Percentiles rank a stretch among this genome's conserved stretches.
Conservation (phyloP, 2,113 vertebrate species). For the Triplophysa siluroides region DNA sequence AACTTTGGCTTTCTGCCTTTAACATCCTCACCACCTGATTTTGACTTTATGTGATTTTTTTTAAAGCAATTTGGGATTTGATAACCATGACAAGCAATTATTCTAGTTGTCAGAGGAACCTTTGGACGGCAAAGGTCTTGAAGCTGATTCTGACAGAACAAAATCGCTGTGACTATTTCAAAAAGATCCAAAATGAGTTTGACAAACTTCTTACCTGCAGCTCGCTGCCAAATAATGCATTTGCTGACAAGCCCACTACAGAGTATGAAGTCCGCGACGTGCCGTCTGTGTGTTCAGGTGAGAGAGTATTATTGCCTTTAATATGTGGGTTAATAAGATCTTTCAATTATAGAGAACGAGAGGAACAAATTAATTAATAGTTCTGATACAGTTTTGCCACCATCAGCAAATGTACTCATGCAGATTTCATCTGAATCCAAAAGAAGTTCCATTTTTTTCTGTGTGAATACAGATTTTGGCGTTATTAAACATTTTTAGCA, state of each 20-base stretch:
- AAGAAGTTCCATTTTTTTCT: neutral
- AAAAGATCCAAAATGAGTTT: constrained; percentile 76
- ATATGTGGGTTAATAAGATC: constrained; percentile 78
- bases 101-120: constrained; percentile 75
- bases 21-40: constrained; percentile 70
- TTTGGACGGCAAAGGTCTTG: constrained; percentile 75
- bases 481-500: constrained; percentile 11
- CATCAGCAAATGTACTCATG: constrained; percentile 72
- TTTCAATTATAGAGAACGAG: constrained; percentile 75
- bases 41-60: constrained; percentile 65
- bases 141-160: constrained; percentile 79
- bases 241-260: constrained; percentile 76
- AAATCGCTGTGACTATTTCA: constrained; percentile 80
- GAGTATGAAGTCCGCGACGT: constrained; percentile 55
- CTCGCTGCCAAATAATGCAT: constrained; percentile 76
- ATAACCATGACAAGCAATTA: constrained; percentile 77
- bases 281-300: constrained; percentile 69
- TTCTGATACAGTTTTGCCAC: constrained; percentile 73
- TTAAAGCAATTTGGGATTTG: constrained; percentile 23
- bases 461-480: constrained; percentile 14
- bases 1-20: constrained; percentile 12
- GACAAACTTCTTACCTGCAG: constrained; percentile 79
- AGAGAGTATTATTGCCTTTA: constrained; percentile 71
- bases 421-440: constrained; percentile 62
- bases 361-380: constrained; percentile 79